phyloP scores from a whole-genome alignment of 2,888 invertebrate species.

The Drosophila eohydei region DNA sequence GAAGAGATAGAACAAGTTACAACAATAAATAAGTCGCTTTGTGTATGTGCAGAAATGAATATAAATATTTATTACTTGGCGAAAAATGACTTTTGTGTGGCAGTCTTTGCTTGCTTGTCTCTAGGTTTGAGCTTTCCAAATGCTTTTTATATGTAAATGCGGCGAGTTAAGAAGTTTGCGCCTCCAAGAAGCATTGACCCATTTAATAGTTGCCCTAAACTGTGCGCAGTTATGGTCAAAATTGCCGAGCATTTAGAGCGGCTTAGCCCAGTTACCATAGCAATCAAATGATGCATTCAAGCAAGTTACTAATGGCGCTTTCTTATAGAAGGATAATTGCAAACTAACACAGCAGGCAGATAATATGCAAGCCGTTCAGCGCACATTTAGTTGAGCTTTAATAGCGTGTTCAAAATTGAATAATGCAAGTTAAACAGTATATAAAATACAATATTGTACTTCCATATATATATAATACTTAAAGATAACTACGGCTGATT shows the following conservation, averaged over 20 bases:
- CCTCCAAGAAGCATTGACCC: constrained; percentile 57
- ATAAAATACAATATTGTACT: not conserved
- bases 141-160: constrained; percentile 68
- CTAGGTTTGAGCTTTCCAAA: constrained; percentile 26
- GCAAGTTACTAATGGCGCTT: constrained; percentile 34
- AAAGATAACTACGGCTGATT: not conserved
- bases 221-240: constrained; percentile 37
- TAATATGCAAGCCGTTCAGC: not conserved
- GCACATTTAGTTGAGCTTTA: not conserved
- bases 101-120: constrained; percentile 12
- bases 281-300: constrained; percentile 61
- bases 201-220: constrained; percentile 53
- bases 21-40: constrained; percentile 7
- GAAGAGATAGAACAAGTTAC: constrained; percentile 2
- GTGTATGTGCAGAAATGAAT: constrained; percentile 71
- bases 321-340: constrained; percentile 3
- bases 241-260: constrained; percentile 30
- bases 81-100: constrained; percentile 47
- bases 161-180: constrained; percentile 23
- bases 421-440: not conserved
- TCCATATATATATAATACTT: not conserved
- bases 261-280: constrained; percentile 27
- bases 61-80: constrained; percentile 74
- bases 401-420: not conserved
- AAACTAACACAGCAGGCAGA: constrained; percentile 3